These are phyloP conservation scores for Tiliacea aurago DNA, from an alignment of 2,888 invertebrate genomes.

Conservation along the genomic window DNA sequence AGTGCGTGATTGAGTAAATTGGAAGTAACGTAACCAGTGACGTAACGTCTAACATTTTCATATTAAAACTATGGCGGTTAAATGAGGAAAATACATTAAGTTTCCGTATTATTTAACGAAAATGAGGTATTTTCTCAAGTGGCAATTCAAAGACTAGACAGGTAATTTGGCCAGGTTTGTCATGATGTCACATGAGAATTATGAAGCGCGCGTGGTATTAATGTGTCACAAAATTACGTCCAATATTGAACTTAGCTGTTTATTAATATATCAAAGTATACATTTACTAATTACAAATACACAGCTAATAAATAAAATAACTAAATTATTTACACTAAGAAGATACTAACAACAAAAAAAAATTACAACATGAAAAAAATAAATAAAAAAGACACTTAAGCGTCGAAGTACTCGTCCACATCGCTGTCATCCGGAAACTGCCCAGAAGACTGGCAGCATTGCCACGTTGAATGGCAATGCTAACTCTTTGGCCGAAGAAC, in stretches of 20 bases:
- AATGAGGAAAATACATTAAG: constrained; percentile 32
- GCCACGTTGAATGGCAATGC: too few species aligned
- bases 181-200: constrained; percentile 8
- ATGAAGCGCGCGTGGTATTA: neutral
- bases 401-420: too few species aligned
- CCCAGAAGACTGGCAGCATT: too few species aligned
- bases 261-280: too few species aligned
- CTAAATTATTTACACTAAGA: too few species aligned
- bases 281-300: too few species aligned
- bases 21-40: constrained; percentile 28
- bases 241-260: constrained; percentile 17
- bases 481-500: too few species aligned
- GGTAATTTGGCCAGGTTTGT: constrained; percentile 39
- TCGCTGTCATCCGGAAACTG: too few species aligned
- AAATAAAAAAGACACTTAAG: too few species aligned
- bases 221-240: constrained; percentile 11
- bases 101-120: constrained; percentile 48
- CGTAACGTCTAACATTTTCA: constrained; percentile 31
- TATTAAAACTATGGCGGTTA: constrained; percentile 40
- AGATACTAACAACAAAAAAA: too few species aligned
- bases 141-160: constrained; percentile 29
- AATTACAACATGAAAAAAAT: too few species aligned
- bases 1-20: constrained; percentile 38
- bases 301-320: too few species aligned
- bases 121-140: constrained; percentile 33